Base-by-base conservation (phyloP, 2,797 vertebrate species). In the Amphiprion clarkii region DNA sequence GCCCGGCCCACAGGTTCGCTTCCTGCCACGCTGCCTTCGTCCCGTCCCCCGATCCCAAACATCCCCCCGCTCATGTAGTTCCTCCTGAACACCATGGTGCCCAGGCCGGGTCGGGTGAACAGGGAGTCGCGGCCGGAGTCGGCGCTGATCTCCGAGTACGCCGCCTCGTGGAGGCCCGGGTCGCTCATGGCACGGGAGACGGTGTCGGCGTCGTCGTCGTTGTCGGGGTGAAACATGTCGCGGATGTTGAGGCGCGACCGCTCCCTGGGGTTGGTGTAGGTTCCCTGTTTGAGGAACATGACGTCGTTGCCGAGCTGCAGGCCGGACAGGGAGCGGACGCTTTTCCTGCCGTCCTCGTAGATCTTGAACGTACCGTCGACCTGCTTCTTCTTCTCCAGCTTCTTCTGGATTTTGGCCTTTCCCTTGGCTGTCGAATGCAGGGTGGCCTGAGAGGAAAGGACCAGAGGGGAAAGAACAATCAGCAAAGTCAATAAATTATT, bases 81-180 rank as follows among this genome's bases (percentile, higher is more conserved):
- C 88, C 97, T 94, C 73, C 97, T 95, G 90, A 99, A 99, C 81
- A 98, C 96, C 96, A 98, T 97, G 67, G 97, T 98, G 75, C 97
- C 97, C 14, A 99, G 94, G 3, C 98, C 97, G 0, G 97, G 98
- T 0, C 98, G 94, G 36, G 95, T 98, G 88, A 99, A 99, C 74
- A 99, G 79, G 2, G 97, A 98, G 70, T 98, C 96, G 0, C 96
- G 96, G 3, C 97, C 97, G 0, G 97, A 98, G 87, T 99, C 98
- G 0, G 95, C 96, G 84, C 97, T 98, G 93, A 97, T 94, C 86
- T 98, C 97, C 0, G 97, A 99, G 71, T 95, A 96, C 0, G 92
- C 89, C 3, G 96, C 95, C 0, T 95, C 92, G 11, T 96, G 95
- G 81, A 97, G 88, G 40, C 96, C 97, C 0, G 96, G 96, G 82